Base-by-base conservation (phyloP, 1,140 invertebrate genomes). In the Neuroterus valhalla region DNA sequence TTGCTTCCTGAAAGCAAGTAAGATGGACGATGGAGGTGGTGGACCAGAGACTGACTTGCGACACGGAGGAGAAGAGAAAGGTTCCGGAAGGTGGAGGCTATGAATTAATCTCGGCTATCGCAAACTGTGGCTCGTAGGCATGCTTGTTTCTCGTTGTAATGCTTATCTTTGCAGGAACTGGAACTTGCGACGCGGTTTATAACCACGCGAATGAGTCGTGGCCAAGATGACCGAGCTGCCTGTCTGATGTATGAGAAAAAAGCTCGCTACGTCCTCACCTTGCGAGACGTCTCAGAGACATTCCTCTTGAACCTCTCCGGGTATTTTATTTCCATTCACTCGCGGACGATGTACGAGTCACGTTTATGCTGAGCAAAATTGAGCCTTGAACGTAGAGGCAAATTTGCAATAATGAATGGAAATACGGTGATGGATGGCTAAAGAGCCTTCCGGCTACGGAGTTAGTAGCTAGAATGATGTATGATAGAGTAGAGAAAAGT, bases 151-250 rank as follows among this genome's bases (percentile, higher is more conserved):
- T 77, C 66, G 79, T 66, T 85, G 84, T 81, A 83, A 85, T 55
- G 69, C 83, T 84, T 85, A 85, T 85, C 84, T 84, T 75, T 74
- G 70, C 78, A 75, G 74, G 79, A 84, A 85, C 82, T 80, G 80
- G 78, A 74, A 77, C 78, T 73, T 74, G 75, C 67, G 81, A 73
- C 72, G 75, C 23, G 67, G 69, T 75, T 78, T 52, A 52, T 52
- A 52, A 52, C 21, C 50, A 46, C 68, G 75, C 70, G 45, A 46
- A 66, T 70, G 38, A 48, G 71, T 17, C 23, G n/a, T 44, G 67
- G 17, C 19, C 67, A 43, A 45, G 42, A 38, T 38, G 31, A 38
- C 45, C 70, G 10, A 55, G 31, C 38, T 71, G 50, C 44, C 50
- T 52, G 50, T 52, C n/a, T 52, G 50, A 52, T 23, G 50, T 19